Evolutionary conservation across 2,113 vertebrate genomes (phyloP).

Genomic region (Desmodus rotundus): DNA sequence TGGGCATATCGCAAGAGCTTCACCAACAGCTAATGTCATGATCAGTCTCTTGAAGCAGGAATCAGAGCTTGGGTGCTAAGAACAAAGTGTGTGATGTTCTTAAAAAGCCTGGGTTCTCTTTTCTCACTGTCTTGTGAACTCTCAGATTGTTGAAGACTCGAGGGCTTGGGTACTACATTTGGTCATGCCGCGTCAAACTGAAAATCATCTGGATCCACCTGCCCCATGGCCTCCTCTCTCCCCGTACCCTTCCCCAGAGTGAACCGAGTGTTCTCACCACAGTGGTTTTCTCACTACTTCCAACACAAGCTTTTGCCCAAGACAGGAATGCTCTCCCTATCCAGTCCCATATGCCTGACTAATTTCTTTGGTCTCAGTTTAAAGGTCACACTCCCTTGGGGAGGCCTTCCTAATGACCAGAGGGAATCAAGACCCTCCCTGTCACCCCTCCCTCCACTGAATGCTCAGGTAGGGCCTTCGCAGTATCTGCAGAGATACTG

Average conservation of each 20-base stretch:
- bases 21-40: neutral
- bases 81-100: neutral
- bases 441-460: neutral
- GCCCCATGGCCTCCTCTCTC: no score
- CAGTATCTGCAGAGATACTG: neutral
- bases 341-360: neutral
- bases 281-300: neutral
- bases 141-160: neutral
- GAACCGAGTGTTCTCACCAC: neutral
- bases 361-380: conserved; percentile 16
- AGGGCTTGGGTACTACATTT: neutral
- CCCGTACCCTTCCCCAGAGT: neutral
- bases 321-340: neutral
- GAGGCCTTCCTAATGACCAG: neutral
- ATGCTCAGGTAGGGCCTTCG: neutral
- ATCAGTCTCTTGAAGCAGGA: neutral
- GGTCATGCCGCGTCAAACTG: neutral
- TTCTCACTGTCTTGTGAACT: neutral
- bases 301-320: neutral
- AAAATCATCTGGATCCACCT: neutral
- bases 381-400: neutral
- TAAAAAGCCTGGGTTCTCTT: neutral
- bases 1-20: neutral
- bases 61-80: neutral
- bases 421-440: neutral